Evolutionary conservation across 2,797 vertebrate species (phyloP).

Genomic region (Mus spretus): DNA sequence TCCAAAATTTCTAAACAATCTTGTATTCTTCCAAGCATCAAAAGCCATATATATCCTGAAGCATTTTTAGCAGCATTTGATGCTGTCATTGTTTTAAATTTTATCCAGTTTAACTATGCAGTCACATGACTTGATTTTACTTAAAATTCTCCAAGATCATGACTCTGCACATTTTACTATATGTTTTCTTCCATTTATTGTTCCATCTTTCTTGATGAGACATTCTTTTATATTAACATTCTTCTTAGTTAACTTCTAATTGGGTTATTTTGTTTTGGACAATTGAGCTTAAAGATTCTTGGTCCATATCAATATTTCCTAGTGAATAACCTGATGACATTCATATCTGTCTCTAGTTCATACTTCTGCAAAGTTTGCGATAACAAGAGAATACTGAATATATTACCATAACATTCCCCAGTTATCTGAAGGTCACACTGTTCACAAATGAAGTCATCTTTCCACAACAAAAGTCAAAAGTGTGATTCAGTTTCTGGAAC

Average conservation of each 20-base stretch:
- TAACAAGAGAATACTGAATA: not conserved
- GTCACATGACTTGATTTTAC: not conserved
- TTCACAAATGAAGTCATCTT: not conserved
- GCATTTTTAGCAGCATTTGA: not conserved
- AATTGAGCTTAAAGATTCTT: not conserved
- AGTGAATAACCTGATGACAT: not conserved
- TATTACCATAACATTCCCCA: not conserved
- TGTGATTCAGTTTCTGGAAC: not conserved
- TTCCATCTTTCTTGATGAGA: not conserved
- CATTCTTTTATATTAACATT: not conserved
- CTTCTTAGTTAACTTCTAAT: not conserved
- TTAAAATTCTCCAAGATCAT: not conserved
- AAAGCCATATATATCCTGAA: not conserved
- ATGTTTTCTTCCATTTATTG: not conserved
- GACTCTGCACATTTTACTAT: not conserved
- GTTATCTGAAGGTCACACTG: not conserved
- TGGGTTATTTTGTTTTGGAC: not conserved
- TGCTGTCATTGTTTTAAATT: not conserved
- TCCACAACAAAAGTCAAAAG: not conserved
- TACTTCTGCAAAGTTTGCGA: not conserved
- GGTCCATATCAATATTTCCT: not conserved
- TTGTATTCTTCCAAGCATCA: not conserved
- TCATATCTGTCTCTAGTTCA: not conserved
- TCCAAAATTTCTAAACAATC: not conserved
- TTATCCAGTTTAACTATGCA: not conserved